Evolutionary conservation across 2,113 vertebrate species (phyloP), one percentile per base, ranked within the genome.

Genomic region (Chlamydotis undulata): DNA sequence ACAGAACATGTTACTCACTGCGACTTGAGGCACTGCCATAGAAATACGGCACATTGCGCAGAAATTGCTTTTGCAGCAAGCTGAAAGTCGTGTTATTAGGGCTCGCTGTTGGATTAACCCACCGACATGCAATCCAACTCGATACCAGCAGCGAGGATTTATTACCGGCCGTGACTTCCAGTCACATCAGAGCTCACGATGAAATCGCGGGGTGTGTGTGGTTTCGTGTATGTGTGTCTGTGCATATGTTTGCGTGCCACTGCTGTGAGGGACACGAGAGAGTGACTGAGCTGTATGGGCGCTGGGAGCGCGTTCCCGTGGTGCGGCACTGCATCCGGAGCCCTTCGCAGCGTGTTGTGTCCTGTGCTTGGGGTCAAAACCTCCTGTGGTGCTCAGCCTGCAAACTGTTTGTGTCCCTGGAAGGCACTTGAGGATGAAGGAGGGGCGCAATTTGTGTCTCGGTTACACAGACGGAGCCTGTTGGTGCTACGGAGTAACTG

Each of bases 31-130:
- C 93, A 28, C 31, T 95, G 90, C 96, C 93, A 71, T 33, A 50
- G 82, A 92, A 97, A 93, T 94, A 96, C 92, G 96, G 94, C 84
- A 94, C 93, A 71, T 92, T 76, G 97, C 94, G 95, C 96, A 69
- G 94, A 87, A 97, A 97, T 96, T 86, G 92, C 94, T 97, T 94
- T 96, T 97, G 74, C 92, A 94, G 94, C 95, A 90, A 76, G 90
- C 94, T 93, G 79, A 76, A 93, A 96, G 96, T 95, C 28, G 4
- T 79, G 93, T 95, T 95, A 91, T 95, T 94, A 94, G 87, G 94
- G 90, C 79, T 91, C 53, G 69, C 95, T 93, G 52, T 89, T 22
- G 65, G 96, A 97, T 97, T 97, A 96, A 97, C 73, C 83, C 87
- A 75, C 78, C 9, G 19, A 61, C 33, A 6, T 81, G 95, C 94